These are phyloP conservation scores for Meganola albula DNA, from an alignment of 2,888 invertebrate genomes.

Conservation along the genomic window DNA sequence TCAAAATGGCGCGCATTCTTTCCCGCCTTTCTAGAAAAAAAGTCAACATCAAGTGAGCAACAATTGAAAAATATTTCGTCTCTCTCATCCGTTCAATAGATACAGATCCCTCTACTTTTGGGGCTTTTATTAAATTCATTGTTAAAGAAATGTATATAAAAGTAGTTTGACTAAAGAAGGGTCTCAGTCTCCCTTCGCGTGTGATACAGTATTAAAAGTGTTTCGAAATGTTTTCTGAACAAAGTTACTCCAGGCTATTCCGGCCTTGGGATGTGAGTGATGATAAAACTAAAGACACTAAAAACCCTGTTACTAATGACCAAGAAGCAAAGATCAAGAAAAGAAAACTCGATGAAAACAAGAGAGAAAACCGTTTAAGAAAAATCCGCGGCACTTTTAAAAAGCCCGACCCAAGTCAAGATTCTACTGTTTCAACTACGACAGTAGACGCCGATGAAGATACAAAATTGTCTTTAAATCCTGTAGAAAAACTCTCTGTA, in stretches of 20 bases:
- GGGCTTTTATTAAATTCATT: constrained; percentile 76
- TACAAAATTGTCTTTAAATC: constrained; percentile 27
- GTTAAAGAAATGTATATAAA: constrained; percentile 75
- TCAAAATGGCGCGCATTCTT: constrained; percentile 17
- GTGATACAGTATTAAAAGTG: constrained; percentile 41
- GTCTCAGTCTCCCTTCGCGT: constrained; percentile 60
- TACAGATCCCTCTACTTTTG: constrained; percentile 63
- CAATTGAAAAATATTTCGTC: constrained; percentile 77
- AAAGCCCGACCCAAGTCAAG: constrained; percentile 61
- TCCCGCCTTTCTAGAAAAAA: constrained; percentile 30
- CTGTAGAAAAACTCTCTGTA: constrained; percentile 55
- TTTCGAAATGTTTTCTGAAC: constrained; percentile 56
- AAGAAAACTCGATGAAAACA: constrained; percentile 42
- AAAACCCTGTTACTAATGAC: constrained; percentile 24
- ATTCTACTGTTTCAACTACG: constrained; percentile 78
- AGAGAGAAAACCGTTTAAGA: constrained; percentile 59
- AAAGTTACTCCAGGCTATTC: constrained; percentile 74
- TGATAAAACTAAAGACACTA: constrained; percentile 34
- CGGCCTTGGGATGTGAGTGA: constrained; percentile 79
- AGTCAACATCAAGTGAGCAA: constrained; percentile 60
- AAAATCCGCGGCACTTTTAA: constrained; percentile 68
- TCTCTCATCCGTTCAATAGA: constrained; percentile 70
- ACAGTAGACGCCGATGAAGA: constrained; percentile 52
- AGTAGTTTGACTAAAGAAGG: constrained; percentile 69
- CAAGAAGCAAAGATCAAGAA: constrained; percentile 37